These are phyloP conservation scores for Agrotis ipsilon DNA, from an alignment of 2,888 invertebrate genomes.

Conservation along the genomic window DNA sequence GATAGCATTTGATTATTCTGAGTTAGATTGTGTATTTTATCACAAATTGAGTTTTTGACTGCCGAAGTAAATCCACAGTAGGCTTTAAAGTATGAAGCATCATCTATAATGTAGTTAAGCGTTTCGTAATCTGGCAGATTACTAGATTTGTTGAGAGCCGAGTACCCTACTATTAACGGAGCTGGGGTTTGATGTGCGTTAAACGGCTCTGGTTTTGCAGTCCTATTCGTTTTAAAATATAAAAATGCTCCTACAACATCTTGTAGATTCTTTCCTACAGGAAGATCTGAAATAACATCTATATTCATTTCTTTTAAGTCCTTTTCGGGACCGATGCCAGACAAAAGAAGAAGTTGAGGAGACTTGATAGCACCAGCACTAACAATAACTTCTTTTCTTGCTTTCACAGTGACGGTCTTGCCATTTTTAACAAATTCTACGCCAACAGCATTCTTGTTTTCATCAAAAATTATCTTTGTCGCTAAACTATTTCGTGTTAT, in stretches of 20 bases:
- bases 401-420: conserved; percentile 54
- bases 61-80: conserved; percentile 37
- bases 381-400: conserved; percentile 72
- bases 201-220: conserved; percentile 16
- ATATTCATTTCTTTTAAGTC: conserved; percentile 71
- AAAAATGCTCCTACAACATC: conserved; percentile 66
- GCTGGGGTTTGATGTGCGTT: conserved; percentile 21
- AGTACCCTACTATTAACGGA: conserved; percentile 39
- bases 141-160: conserved; percentile 22
- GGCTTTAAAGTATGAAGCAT: conserved; percentile 11
- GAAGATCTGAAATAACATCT: conserved; percentile 69
- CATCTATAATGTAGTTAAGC: conserved; percentile 17
- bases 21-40: conserved; percentile 1
- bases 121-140: conserved; percentile 13
- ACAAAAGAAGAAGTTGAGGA: conserved; percentile 74
- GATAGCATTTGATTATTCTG: conserved; percentile 23
- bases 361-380: conserved; percentile 75
- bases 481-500: conserved; percentile 64
- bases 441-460: conserved; percentile 64
- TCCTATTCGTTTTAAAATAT: conserved; percentile 33
- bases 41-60: conserved; percentile 34
- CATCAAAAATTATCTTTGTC: conserved; percentile 65
- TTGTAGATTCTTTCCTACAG: conserved; percentile 77
- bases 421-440: conserved; percentile 50
- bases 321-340: conserved; percentile 75